Evolutionary conservation across 1,140 invertebrate species (phyloP), one percentile per base, ranked within the genome.

Genomic region (Leptoteleia sp.): DNA sequence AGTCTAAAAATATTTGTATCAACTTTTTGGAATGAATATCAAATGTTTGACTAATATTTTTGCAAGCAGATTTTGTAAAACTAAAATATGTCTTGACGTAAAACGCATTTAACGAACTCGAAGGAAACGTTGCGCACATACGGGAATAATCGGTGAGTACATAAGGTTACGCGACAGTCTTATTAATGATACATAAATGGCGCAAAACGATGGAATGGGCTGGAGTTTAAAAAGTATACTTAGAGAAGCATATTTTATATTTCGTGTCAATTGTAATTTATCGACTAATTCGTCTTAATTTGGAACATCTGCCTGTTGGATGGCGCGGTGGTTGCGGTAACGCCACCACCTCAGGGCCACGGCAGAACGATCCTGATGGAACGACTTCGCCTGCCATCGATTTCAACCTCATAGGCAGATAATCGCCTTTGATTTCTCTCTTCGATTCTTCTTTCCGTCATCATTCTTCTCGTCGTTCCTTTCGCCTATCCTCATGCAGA

Each of bases 381-480:
- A 79, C 65, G 71, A 72, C 79, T 72, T 72, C 81, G 81, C 81
- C 84, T 70, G 59, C 72, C 82, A 81, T 83, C 87, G 85, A 88
- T 88, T 87, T 84, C 87, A 86, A 83, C 86, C 87, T 88, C 87
- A 88, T 87, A 88, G 87, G 82, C 86, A 88, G 87, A 88, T 89
- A 89, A 88, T 89, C 87, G 87, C 82, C 85, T 89, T 89, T 89
- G 87, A 89, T 89, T 89, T 89, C 87, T 89, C 87, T 88, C 87
- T 89, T 89, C 87, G 87, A 89, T 88, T 88, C 75, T 79, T 64
- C 67, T 72, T 55, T 67, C 72, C 77, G 61, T 62, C 59, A 64
- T 47, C 61, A 76, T 47, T 70, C 73, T 68, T 71, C 29, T 37
- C 43, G 62, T 77, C 55, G 70, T 67, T 70, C 40, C 68, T 76